Evolutionary conservation across 2,113 vertebrate species (phyloP), one percentile per base, ranked within the genome.

Genomic region (Brachyhypopomus gauderio): DNA sequence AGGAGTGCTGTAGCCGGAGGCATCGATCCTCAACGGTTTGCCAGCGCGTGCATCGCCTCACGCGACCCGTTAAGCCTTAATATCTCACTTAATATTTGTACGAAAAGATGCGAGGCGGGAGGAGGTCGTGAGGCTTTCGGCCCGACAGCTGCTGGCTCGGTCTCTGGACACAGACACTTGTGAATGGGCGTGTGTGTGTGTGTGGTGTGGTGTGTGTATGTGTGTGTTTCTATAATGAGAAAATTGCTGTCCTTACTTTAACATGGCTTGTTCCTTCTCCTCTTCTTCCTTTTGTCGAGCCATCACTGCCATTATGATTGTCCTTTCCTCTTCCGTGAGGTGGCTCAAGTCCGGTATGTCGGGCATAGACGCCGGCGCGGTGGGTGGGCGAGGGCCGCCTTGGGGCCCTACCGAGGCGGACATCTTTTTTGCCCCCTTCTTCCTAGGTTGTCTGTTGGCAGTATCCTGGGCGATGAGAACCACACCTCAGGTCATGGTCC

Each of bases 301-400:
- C 96, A 99, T 97, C 94, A 99, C 97, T 88, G 94, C 97, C 97
- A 98, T 95, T 89, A 99, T 99, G 85, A 98, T 96, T 92, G 93
- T 94, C 92, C 97, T 93, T 92, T 99, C 97, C 88, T 99, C 97
- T 90, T 99, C 97, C 77, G 97, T 99, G 91, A 98, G 96, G 92
- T 98, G 97, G 94, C 97, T 98, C 88, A 99, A 94, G 95, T 98
- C 97, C 90, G 97, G 97, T 87, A 97, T 92, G 90, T 97, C 96
- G 89, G 94, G 94, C 96, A 98, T 97, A 81, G 94, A 93, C 88
- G 95, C 94, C 88, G 96, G 95, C 94, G 88, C 96, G 87, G 95
- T 92, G 91, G 95, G 95, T 92, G 96, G 95, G 91, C 95, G 97
- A 92, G 96, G 96, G 92, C 95, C 96, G 91, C 96, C 90, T 83